A percentile compares a stretch with the other conserved stretches of the same genome.
These are phyloP conservation scores for Bothrops jararaca DNA, from an alignment of 2,113 vertebrate genomes.

Conservation along the genomic window DNA sequence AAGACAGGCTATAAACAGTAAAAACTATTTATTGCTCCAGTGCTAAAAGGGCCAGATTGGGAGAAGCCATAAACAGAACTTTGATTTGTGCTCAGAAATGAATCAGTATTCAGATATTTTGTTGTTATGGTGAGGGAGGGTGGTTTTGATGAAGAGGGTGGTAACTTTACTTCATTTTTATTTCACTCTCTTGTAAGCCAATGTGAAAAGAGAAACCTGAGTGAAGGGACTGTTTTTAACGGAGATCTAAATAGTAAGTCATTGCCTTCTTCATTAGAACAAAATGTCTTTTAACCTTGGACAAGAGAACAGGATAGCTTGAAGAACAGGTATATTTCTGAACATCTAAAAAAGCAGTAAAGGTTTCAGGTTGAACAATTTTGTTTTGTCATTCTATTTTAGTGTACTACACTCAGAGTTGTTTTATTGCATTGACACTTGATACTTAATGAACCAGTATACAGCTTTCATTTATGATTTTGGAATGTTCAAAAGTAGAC, in stretches of 20 bases:
- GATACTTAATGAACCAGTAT: not conserved
- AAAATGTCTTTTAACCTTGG: not conserved
- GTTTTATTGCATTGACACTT: constrained; percentile 6
- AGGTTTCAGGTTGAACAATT: not conserved
- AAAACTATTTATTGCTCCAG: not conserved
- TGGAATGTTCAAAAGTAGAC: not conserved
- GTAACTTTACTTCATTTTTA: not conserved
- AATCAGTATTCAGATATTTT: not conserved
- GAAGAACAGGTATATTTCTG: not conserved
- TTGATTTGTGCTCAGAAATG: not conserved
- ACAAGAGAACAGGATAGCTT: not conserved
- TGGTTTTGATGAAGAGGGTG: not conserved
- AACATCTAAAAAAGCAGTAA: constrained; percentile 15
- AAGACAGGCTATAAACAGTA: not conserved
- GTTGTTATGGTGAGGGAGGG: not conserved
- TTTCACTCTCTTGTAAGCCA: not conserved
- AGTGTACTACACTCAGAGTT: not conserved
- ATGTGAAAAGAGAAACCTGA: not conserved
- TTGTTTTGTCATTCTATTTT: constrained; percentile 17
- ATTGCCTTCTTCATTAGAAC: not conserved
- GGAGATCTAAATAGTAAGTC: not conserved
- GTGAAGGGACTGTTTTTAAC: not conserved
- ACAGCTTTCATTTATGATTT: not conserved
- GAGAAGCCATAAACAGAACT: not conserved
- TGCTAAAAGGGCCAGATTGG: not conserved